phyloP scores from a whole-genome alignment of 2,113 vertebrate genomes.

The Mustela nigripes region DNA sequence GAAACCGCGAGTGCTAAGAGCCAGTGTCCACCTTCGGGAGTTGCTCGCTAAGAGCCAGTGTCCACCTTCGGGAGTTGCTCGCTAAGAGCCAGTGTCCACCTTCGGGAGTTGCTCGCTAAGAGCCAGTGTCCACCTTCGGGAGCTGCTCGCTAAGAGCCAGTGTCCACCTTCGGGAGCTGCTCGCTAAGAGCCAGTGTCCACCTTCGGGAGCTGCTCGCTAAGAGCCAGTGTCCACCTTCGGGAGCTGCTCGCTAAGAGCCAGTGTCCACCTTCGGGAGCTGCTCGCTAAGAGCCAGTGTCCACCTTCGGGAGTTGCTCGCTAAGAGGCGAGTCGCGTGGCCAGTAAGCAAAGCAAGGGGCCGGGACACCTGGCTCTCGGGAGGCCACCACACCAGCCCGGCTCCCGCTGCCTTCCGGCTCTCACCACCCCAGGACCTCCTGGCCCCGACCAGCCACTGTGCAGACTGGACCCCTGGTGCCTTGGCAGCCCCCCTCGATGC shows the following conservation, averaged over 20 bases:
- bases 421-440: not conserved
- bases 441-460: not conserved
- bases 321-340: not conserved
- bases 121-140: no score
- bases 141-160: no score
- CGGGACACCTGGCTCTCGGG: not conserved
- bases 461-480: not conserved
- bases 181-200: no score
- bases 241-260: not conserved
- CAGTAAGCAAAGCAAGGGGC: not conserved
- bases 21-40: fast-evolving
- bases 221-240: not conserved
- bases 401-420: not conserved
- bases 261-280: no score
- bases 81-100: not conserved
- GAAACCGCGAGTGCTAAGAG: not conserved
- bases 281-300: no score
- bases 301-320: no score
- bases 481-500: not conserved
- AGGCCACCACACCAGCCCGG: no score
- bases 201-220: not conserved
- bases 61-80: fast-evolving
- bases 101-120: no score
- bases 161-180: no score
- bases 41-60: not conserved